Evolutionary conservation across 2,113 vertebrate genomes (phyloP), one percentile per base, ranked within the genome.

Genomic region (Calidris pugnax): DNA sequence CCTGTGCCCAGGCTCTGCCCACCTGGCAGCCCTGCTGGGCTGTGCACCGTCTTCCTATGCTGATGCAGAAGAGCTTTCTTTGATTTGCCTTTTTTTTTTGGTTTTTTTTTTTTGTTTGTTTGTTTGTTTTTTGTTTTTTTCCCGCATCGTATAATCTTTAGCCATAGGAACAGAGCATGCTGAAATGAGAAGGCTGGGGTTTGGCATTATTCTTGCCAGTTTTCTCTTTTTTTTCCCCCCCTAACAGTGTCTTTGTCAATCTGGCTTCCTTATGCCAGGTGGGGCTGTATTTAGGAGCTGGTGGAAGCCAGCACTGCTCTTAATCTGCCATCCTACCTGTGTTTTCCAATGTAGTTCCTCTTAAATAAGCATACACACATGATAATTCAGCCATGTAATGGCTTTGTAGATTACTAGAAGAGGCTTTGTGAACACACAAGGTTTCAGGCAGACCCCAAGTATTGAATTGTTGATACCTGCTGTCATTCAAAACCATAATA

Each of bases 341-440:
- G 27, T 62, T 90, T 84, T 64, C 35, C n/a, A 66, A 4, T 4
- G 7, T 14, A 60, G 18, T 43, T 77, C 28, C 13, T 12, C 57
- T 80, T 18, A 5, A 43, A 51, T 69, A 60, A 80, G 12, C 14
- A 19, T 18, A 16, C 0, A 0, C 28, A 45, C 0, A 0, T 11
- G 9, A 27, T 78, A 72, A 68, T 10, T 62, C 8, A 10, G 20
- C 69, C 39, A 6, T 2, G 0, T 80, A 55, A 55, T 2, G 45
- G 35, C 20, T 80, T 14, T 84, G 53, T 53, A 35, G 76, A 30
- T 80, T 17, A 26, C 47, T 59, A 41, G 27, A 50, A 86, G 43
- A 56, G 23, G 14, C 80, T 87, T 81, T 51, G 14, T 76, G 57
- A 82, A 37, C 9, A 12, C 28, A 20, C 2, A n/a, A 37, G 4